Evolutionary conservation across 2,797 vertebrate genomes (phyloP).

Genomic region (Spinibarbus caldwelli): DNA sequence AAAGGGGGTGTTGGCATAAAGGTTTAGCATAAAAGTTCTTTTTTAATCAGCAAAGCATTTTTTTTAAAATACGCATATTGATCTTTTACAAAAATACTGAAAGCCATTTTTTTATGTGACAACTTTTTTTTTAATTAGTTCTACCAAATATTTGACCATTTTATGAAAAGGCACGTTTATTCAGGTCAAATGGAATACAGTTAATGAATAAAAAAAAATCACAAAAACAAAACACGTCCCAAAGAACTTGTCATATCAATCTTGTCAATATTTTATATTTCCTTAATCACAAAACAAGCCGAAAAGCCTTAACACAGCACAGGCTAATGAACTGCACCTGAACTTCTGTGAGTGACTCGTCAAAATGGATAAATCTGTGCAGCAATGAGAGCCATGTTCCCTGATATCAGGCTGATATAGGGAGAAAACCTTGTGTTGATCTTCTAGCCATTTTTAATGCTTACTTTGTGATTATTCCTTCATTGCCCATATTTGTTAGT

Average conservation of each 20-base stretch:
- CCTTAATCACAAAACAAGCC: neutral
- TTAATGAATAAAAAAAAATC: neutral
- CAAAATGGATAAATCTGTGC: slow-evolving; percentile 53
- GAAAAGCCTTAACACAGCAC: neutral
- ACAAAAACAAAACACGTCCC: neutral
- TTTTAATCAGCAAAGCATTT: neutral
- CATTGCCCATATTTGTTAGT: neutral
- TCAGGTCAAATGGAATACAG: neutral
- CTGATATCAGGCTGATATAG: neutral
- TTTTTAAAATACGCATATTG: neutral
- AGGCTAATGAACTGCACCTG: slow-evolving; percentile 45
- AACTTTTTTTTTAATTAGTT: neutral
- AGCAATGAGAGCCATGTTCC: slow-evolving; percentile 39
- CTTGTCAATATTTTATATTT: neutral
- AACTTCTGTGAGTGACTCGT: slow-evolving; percentile 20
- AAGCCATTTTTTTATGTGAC: neutral
- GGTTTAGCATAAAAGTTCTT: neutral
- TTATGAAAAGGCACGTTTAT: neutral
- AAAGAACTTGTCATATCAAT: neutral
- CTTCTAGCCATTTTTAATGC: neutral
- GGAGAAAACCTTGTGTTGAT: neutral
- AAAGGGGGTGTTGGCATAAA: neutral
- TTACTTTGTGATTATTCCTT: neutral
- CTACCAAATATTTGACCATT: neutral
- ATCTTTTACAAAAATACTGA: too few species aligned